Percentiles rank a stretch among this genome's conserved stretches.
These are phyloP conservation scores for Dynastes hyllus DNA, from an alignment of 2,888 invertebrate genomes.

Conservation along the genomic window DNA sequence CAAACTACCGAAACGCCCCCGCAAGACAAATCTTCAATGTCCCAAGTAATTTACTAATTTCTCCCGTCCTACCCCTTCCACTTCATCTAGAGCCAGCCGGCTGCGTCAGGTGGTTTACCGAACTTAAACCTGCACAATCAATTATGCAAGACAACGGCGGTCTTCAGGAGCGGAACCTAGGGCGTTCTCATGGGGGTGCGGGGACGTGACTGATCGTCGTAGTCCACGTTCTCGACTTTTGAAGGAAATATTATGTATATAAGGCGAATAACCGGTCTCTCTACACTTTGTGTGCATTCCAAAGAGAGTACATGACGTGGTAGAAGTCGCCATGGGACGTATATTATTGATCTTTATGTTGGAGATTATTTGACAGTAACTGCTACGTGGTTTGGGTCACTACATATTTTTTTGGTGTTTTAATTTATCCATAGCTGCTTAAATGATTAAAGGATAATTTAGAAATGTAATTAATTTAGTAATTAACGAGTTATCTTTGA, in stretches of 20 bases:
- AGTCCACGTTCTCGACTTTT: neutral
- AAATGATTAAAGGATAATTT: too few species aligned
- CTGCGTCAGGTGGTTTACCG: slow-evolving; percentile 8
- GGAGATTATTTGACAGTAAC: too few species aligned
- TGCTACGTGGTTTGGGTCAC: too few species aligned
- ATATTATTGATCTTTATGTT: too few species aligned
- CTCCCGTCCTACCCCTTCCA: neutral
- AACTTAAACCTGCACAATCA: slow-evolving; percentile 17
- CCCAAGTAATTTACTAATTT: slow-evolving; percentile 7
- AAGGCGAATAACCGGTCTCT: neutral
- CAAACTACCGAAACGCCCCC: too few species aligned
- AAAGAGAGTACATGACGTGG: neutral
- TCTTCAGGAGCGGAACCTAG: neutral
- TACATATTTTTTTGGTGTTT: too few species aligned
- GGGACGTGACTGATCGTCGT: slow-evolving; percentile 12
- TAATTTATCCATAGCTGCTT: too few species aligned
- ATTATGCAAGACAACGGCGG: slow-evolving; percentile 7
- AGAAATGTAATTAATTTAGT: too few species aligned
- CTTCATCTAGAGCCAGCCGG: neutral
- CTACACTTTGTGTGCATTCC: neutral
- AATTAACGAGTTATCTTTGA: too few species aligned
- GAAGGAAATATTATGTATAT: neutral
- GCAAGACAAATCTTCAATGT: neutral
- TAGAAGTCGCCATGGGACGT: too few species aligned
- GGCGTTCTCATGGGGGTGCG: slow-evolving; percentile 11